Conservation (phyloP, 2,797 vertebrate species). For the Sebastolobus alascanus region DNA sequence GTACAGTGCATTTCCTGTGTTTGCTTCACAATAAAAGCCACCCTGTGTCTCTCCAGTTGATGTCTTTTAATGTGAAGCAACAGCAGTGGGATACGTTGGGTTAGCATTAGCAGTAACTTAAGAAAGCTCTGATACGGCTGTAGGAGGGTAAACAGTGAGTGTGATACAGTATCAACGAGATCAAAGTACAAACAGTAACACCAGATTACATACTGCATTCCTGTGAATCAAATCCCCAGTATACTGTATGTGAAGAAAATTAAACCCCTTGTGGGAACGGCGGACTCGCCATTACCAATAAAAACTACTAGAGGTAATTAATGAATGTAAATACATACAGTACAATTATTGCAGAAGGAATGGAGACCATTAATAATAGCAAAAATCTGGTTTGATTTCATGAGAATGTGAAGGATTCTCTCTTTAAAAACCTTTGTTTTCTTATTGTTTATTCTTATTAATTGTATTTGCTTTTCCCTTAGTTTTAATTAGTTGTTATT, state of each 20-base stretch:
- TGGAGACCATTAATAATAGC: background rate
- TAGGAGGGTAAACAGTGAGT: background rate
- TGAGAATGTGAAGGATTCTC: background rate
- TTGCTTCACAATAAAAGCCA: slow-evolving; percentile 7
- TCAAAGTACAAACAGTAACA: background rate
- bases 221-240: background rate
- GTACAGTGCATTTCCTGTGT: background rate
- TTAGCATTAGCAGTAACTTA: background rate
- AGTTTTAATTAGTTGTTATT: background rate
- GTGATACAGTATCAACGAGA: background rate
- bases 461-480: background rate
- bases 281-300: background rate
- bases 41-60: background rate
- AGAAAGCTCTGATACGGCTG: background rate
- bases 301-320: background rate
- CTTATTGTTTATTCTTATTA: background rate
- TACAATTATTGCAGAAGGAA: background rate
- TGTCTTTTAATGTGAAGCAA: background rate
- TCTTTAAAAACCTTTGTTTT: background rate
- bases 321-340: background rate
- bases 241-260: background rate
- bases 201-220: background rate
- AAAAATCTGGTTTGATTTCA: background rate
- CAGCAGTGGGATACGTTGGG: background rate
- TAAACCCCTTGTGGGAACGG: background rate